Evolutionary conservation across 1,140 invertebrate species (phyloP).

Genomic region (Orchestia grillus): DNA sequence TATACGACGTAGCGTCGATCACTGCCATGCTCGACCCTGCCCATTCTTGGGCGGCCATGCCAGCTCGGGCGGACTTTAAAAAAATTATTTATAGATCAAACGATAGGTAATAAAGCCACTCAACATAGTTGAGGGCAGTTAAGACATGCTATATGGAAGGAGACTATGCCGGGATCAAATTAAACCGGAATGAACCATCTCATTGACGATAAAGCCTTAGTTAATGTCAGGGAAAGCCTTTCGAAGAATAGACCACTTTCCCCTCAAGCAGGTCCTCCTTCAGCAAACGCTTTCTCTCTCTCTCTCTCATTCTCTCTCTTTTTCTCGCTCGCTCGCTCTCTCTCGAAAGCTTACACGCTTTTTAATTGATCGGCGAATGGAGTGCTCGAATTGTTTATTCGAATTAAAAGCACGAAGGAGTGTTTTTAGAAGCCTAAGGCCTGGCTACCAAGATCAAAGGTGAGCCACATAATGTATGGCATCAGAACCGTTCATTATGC

Average conservation of each 20-base stretch:
- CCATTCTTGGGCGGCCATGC: slow-evolving; percentile 41
- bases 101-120: slow-evolving; percentile 40
- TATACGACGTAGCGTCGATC: slow-evolving; percentile 13
- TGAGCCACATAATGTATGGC: slow-evolving; percentile 46
- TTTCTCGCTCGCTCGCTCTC: too few species aligned
- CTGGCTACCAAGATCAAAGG: slow-evolving; percentile 39
- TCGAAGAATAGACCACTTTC: not conserved
- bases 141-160: slow-evolving; percentile 22
- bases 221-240: slow-evolving; percentile 41
- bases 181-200: slow-evolving; percentile 30
- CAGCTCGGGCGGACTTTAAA: not conserved
- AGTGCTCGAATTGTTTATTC: slow-evolving; percentile 17
- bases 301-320: too few species aligned
- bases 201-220: slow-evolving; percentile 26
- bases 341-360: not conserved
- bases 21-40: not conserved
- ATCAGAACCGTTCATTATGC: slow-evolving; percentile 19
- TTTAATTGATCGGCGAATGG: not conserved
- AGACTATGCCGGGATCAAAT: slow-evolving; percentile 28
- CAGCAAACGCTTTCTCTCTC: not conserved
- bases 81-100: slow-evolving; percentile 42
- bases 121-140: slow-evolving; percentile 47
- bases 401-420: not conserved
- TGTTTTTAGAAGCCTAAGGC: slow-evolving; percentile 36
- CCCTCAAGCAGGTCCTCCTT: not conserved